Evolutionary conservation across 2,888 invertebrate species (phyloP).

Genomic region (Hypomecis punctinalis): DNA sequence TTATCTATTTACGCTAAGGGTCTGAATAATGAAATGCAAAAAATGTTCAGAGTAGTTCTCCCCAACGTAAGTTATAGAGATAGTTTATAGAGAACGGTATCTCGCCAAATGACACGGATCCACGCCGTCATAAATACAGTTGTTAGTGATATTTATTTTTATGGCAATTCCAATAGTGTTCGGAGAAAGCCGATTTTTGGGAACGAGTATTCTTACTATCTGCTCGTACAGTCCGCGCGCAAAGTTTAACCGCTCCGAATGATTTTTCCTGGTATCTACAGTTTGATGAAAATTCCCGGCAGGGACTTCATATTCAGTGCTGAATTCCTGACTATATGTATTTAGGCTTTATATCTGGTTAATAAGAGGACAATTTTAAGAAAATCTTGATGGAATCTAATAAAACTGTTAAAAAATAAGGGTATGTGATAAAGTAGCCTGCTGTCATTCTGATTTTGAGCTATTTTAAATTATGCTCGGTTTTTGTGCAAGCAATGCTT

Average conservation of each 20-base stretch:
- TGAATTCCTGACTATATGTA: too few species aligned
- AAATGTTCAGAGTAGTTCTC: constrained; percentile 7
- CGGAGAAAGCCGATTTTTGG: constrained; percentile 39
- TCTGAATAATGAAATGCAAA: background rate
- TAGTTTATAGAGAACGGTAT: constrained; percentile 47
- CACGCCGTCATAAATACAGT: constrained; percentile 53
- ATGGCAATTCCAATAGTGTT: constrained; percentile 44
- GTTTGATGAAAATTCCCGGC: too few species aligned
- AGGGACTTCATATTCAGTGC: too few species aligned
- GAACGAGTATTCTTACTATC: constrained; percentile 14
- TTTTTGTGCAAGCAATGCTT: too few species aligned
- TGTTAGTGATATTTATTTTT: constrained; percentile 58
- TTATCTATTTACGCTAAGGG: background rate
- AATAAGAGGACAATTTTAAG: too few species aligned
- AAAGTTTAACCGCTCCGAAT: background rate
- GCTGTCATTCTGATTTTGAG: too few species aligned
- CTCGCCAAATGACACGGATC: constrained; percentile 52
- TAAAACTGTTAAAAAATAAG: too few species aligned
- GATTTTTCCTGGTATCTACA: too few species aligned
- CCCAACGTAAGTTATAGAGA: constrained; percentile 4
- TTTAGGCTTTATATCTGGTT: too few species aligned
- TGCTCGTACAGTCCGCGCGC: background rate
- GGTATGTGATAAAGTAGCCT: too few species aligned
- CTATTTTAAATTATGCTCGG: too few species aligned
- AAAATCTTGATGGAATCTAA: too few species aligned